phyloP scores from a whole-genome alignment of 64 coral and sea anemone species.

The Montipora foliosa region DNA sequence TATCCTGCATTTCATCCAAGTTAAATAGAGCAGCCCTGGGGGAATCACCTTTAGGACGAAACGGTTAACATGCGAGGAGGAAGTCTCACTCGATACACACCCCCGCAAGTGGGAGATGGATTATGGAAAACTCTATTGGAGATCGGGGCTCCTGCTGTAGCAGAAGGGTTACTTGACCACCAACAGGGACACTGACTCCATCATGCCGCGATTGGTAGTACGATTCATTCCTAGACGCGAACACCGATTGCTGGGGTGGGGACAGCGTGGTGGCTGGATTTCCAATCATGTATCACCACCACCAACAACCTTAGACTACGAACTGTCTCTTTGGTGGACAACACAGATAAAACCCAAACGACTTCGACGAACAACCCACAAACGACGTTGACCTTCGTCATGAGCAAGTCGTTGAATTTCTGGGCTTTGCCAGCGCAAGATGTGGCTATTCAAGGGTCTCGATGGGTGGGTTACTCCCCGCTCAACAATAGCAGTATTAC shows the following conservation, averaged over 20 bases:
- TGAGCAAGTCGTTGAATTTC: not conserved
- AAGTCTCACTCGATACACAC: constrained; percentile 41
- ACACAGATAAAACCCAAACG: too few relatives aligned
- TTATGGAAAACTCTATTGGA: constrained; percentile 23
- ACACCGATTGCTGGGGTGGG: not conserved
- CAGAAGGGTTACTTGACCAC: not conserved
- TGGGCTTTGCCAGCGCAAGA: constrained; percentile 1
- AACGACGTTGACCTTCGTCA: not conserved
- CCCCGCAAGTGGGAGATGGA: constrained; percentile 19
- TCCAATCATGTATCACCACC: too few relatives aligned
- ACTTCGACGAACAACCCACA: not conserved
- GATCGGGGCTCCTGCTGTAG: not conserved
- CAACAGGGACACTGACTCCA: too few relatives aligned
- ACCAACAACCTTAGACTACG: too few relatives aligned
- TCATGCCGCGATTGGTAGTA: too few relatives aligned
- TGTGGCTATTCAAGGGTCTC: not conserved
- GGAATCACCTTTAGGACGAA: too few relatives aligned
- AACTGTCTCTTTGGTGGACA: too few relatives aligned
- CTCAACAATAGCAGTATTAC: not conserved
- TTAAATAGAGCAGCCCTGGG: not conserved
- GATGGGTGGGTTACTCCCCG: not conserved
- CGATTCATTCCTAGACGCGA: too few relatives aligned
- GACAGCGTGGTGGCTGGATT: not conserved
- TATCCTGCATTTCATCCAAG: constrained; percentile 40
- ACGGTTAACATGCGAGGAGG: constrained; percentile 17